Evolutionary conservation across 2,888 invertebrate genomes (phyloP), one percentile per base, ranked within the genome.

Genomic region (Lithosia quadra): DNA sequence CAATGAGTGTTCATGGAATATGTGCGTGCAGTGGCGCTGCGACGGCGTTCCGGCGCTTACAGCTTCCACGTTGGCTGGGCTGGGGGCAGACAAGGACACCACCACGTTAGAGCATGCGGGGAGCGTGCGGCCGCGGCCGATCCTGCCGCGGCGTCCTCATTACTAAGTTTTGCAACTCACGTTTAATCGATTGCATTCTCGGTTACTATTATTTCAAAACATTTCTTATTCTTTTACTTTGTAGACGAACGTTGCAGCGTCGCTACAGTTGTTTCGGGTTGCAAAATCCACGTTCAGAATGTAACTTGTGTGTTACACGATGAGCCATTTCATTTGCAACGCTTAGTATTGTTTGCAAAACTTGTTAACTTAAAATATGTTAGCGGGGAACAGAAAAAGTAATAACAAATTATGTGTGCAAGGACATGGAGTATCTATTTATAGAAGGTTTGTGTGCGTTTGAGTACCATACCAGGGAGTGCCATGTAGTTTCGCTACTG

Each of bases 1-100:
- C 93, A 94, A 93, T 92, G 92, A 93, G 93, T 92, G 94, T 93
- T 93, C 93, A 93, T 93, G 94, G 93, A 93, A 93, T 94, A 93
- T 91, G 92, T 90, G 92, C 91, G 94, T 91, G 92, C 92, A 88
- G 92, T 86, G 90, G 90, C 88, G 91, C 89, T 85, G 90, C 91
- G 92, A 86, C 87, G 91, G 85, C 75, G 88, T 82, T 86, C 86
- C 86, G 91, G 86, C 89, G 92, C 88, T 91, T 93, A 94, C 91
- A 93, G 86, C 88, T 91, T 93, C 95, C 93, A 92, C 90, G 86
- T 78, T 84, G 94, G 94, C 92, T 91, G 90, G 92, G 92, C 95
- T 95, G 95, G 86, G 93, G 93, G 92, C 92, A 93, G 90, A 92
- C 76, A 81, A 79, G 79, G 77, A 81, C 88, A 88, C 92, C 87